A percentile compares a stretch with the other conserved stretches of the same genome.
phyloP scores from a whole-genome alignment of 92 coral and sea anemone genomes.

The Micromussa lordhowensis region DNA sequence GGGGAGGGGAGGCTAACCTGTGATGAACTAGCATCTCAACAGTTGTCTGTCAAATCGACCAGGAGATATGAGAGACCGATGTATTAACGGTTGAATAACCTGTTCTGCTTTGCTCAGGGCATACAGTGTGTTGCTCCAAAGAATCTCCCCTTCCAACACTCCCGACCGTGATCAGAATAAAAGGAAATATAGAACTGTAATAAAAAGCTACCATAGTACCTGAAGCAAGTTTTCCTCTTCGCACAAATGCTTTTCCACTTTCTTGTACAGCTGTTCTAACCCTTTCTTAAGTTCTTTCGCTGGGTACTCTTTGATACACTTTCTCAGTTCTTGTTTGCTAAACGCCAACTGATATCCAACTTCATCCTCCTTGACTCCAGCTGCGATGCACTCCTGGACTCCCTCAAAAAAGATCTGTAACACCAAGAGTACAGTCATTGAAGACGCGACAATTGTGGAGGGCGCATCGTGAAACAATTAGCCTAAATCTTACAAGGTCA shows the following conservation, averaged over 20 bases:
- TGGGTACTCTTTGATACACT: constrained; percentile 96
- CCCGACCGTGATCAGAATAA: no score
- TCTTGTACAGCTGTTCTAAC: constrained; percentile 92
- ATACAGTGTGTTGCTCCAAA: no score
- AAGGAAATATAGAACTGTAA: no score
- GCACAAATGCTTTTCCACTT: constrained; percentile 95
- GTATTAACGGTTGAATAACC: no score
- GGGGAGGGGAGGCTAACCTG: no score
- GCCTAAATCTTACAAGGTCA: no score
- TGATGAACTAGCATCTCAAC: no score
- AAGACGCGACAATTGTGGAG: neutral
- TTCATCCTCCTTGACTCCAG: constrained; percentile 99
- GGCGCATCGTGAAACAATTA: no score
- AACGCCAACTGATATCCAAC: constrained; percentile 98
- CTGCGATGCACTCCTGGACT: constrained; percentile 90
- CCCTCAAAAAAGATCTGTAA: constrained; percentile 95
- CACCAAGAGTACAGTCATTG: neutral
- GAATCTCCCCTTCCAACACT: no score
- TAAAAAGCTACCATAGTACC: constrained; percentile 47
- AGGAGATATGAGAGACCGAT: no score
- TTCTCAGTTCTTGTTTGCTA: constrained; percentile 98
- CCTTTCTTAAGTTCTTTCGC: constrained; percentile 97
- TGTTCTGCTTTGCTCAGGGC: no score
- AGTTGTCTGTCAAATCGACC: no score
- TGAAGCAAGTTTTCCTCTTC: constrained; percentile 96